These are phyloP conservation scores for Tapera naevia DNA, from an alignment of 2,797 vertebrate species.

Conservation along the genomic window DNA sequence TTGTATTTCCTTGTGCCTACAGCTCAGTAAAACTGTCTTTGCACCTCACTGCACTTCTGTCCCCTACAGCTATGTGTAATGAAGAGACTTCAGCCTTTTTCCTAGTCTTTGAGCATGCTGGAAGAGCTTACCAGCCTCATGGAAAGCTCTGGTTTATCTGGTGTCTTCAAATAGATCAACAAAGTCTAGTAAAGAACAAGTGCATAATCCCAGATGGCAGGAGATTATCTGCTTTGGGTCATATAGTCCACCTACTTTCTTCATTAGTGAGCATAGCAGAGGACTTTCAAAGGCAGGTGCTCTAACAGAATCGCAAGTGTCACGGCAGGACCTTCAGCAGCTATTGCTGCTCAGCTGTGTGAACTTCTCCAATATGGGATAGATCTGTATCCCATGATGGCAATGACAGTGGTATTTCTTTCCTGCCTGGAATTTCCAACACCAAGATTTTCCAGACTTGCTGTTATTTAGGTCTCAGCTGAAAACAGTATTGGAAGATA, in stretches of 20 bases:
- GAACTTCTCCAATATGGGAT: not conserved
- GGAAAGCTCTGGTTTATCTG: not conserved
- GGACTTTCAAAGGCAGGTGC: not conserved
- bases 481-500: not conserved
- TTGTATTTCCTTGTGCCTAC: not conserved
- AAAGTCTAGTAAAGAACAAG: not conserved
- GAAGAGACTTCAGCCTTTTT: not conserved
- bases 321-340: not conserved
- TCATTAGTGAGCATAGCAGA: not conserved
- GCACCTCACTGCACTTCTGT: not conserved
- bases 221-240: not conserved
- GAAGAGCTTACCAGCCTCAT: not conserved
- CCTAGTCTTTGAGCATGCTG: accelerated
- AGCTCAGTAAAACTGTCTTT: not conserved
- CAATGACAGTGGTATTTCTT: not conserved
- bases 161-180: not conserved
- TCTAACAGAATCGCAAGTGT: not conserved
- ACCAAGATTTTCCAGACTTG: not conserved
- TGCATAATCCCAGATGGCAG: not conserved
- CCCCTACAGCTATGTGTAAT: not conserved
- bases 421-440: not conserved
- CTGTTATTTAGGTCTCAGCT: not conserved
- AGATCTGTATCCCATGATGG: not conserved
- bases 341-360: not conserved
- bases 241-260: not conserved